Evolutionary conservation across 2,113 vertebrate genomes (phyloP), one percentile per base, ranked within the genome.

Genomic region (Falcunculus frontatus): DNA sequence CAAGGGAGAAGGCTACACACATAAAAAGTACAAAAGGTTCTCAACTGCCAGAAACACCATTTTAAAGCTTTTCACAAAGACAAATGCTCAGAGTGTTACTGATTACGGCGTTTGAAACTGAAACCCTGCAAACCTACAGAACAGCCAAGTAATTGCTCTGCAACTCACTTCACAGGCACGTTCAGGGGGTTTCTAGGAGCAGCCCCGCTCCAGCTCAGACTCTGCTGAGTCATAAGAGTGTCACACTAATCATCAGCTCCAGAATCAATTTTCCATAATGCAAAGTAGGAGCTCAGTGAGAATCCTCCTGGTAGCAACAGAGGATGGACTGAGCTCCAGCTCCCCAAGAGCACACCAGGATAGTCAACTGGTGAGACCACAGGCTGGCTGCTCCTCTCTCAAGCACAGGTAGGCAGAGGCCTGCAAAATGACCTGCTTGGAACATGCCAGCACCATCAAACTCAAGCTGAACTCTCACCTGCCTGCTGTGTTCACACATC

Each of bases 191-290:
- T 90, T 89, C 89, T 90, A 91, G 74, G 91, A 95, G 89, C 70
- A 95, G 62, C 42, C 64, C 77, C 60, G 69, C 76, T 74, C 77
- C 85, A 69, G 37, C 87, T 81, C 49, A 69, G 78, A 67, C 62
- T 81, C 77, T 93, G 93, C 92, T 92, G 93, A 96, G 92, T 94
- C 96, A 93, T 64, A 86, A 90, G 85, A 76, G 73, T 81, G 86
- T 74, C 88, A 90, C 11, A 6, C 76, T 72, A 37, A 93, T 65
- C 57, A 82, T 23, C 87, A 94, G 87, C 27, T 7, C 87, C 74
- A 68, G 17, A 89, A 95, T 90, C 90, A 90, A 83, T 88, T 87
- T 90, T 83, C 83, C 63, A 68, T 74, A 82, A 94, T 35, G 72
- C 77, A 89, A 77, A 95, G 65, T 84, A 87, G 82, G 49, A 94